These are phyloP conservation scores for Phyto melanocephala DNA, from an alignment of 2,888 invertebrate species.

Conservation along the genomic window DNA sequence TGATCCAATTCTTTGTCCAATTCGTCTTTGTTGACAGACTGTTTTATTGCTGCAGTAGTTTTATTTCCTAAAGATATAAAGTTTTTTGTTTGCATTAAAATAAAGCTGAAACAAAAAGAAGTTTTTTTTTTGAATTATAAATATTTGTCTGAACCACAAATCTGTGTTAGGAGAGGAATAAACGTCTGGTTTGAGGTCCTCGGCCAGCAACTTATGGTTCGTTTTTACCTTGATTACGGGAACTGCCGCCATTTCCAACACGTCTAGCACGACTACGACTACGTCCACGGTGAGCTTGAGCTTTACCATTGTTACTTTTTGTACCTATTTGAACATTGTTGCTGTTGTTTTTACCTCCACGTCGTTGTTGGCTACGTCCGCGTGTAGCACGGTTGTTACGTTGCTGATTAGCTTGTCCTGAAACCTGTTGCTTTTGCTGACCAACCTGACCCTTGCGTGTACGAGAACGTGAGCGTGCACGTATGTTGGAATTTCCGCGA, in stretches of 20 bases:
- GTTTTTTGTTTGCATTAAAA: constrained; percentile 50
- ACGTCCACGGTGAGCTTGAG: constrained; percentile 73
- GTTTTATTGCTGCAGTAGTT: constrained; percentile 45
- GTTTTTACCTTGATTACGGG: constrained; percentile 75
- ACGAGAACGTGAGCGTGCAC: constrained; percentile 72
- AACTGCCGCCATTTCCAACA: constrained; percentile 64
- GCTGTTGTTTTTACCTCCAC: constrained; percentile 56
- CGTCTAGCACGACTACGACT: constrained; percentile 74
- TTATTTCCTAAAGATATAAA: constrained; percentile 69
- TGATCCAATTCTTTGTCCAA: constrained; percentile 85
- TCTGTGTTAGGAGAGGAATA: constrained; percentile 37
- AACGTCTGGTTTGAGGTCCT: constrained; percentile 22
- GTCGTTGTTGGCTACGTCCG: constrained; percentile 72
- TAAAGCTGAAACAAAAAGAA: constrained; percentile 50
- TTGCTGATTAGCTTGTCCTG: constrained; percentile 60
- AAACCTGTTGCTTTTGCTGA: constrained; percentile 56
- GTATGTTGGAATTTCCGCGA: constrained; percentile 66
- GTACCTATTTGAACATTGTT: constrained; percentile 63
- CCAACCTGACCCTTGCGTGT: constrained; percentile 69
- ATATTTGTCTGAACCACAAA: constrained; percentile 50
- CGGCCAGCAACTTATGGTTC: constrained; percentile 65
- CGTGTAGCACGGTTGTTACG: constrained; percentile 68
- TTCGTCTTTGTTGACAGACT: constrained; percentile 81
- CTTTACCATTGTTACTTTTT: constrained; percentile 63
- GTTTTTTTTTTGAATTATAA: constrained; percentile 4